phyloP scores from a whole-genome alignment of 2,888 invertebrate genomes.

The Dynastes grantii region DNA sequence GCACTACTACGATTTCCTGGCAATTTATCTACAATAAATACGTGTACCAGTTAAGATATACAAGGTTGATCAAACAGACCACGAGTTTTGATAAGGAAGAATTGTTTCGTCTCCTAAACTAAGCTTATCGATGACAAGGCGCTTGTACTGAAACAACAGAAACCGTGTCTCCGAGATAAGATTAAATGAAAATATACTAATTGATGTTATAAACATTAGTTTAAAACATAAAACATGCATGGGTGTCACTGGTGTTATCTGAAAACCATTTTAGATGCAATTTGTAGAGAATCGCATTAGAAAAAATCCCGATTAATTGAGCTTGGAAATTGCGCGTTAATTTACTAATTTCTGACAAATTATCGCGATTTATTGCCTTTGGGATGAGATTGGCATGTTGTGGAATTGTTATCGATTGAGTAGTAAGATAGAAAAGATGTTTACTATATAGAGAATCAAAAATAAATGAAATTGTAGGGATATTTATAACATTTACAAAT shows the following conservation, averaged over 20 bases:
- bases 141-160: not conserved
- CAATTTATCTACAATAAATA: no score
- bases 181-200: conserved; percentile 35
- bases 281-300: not conserved
- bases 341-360: not conserved
- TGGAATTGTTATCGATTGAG: no score
- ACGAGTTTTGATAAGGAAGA: not conserved
- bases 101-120: conserved; percentile 1
- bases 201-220: conserved; percentile 14
- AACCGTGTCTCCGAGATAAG: not conserved
- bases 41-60: not conserved
- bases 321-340: not conserved
- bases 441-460: no score
- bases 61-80: not conserved
- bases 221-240: conserved; percentile 1
- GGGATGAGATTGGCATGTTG: no score
- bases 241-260: not conserved
- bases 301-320: not conserved
- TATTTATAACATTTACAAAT: no score
- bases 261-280: not conserved
- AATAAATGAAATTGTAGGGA: no score
- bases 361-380: not conserved
- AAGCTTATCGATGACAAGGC: not conserved
- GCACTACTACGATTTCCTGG: no score
- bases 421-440: no score